A percentile compares a stretch with the other conserved stretches of the same genome.
Evolutionary conservation across 1,140 invertebrate species (phyloP).

Genomic region (Ridgeia piscesae): DNA sequence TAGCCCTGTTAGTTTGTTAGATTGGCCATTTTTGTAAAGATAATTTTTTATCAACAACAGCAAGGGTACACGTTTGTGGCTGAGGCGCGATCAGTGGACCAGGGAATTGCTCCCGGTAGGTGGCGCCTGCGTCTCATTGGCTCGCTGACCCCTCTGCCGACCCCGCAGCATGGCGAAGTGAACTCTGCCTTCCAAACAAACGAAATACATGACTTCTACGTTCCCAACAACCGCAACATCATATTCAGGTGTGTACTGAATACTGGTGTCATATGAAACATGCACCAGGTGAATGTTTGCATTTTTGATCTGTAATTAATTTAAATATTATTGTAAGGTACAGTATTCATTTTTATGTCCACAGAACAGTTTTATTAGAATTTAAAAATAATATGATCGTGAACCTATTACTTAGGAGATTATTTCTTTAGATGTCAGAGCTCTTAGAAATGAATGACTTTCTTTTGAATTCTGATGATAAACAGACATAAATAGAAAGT

Average conservation of each 20-base stretch:
- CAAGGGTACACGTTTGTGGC: conserved; percentile 57
- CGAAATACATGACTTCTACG: conserved; percentile 55
- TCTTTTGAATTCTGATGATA: no score
- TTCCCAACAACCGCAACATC: conserved; percentile 52
- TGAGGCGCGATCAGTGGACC: conserved; percentile 49
- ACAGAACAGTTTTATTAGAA: no score
- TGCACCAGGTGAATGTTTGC: background rate
- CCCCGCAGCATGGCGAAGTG: conserved; percentile 43
- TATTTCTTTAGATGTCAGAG: no score
- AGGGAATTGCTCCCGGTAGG: conserved; percentile 42
- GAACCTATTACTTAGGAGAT: no score
- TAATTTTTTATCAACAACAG: background rate
- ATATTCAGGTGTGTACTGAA: conserved; percentile 49
- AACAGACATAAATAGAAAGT: no score
- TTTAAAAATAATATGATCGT: no score
- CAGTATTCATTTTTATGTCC: background rate
- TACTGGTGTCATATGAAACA: no score
- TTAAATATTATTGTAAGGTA: background rate
- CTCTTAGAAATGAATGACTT: no score
- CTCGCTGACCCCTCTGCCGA: conserved; percentile 48
- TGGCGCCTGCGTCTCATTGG: conserved; percentile 58
- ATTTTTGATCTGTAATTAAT: background rate
- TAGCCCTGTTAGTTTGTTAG: no score
- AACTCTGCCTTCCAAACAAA: conserved; percentile 47
- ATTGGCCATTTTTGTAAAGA: no score